Evolutionary conservation across 2,113 vertebrate species (phyloP).

Genomic region (Entosphenus tridentatus): DNA sequence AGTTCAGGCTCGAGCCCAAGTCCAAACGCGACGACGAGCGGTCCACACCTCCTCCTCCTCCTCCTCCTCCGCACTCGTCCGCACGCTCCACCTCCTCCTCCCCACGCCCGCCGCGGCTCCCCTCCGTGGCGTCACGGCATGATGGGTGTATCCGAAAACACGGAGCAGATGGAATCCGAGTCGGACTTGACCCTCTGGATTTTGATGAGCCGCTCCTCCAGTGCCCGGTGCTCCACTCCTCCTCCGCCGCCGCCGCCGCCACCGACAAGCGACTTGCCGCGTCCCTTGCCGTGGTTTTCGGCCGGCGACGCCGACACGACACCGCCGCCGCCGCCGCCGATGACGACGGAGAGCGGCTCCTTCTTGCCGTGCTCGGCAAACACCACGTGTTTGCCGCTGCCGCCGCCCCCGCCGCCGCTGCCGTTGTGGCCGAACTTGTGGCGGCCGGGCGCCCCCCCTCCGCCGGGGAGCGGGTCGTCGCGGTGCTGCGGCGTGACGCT

Average conservation of each 20-base stretch:
- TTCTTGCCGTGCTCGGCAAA: slow-evolving; percentile 40
- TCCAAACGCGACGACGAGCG: too few relatives aligned
- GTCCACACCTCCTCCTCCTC: too few relatives aligned
- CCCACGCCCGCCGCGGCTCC: too few relatives aligned
- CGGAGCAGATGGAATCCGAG: slow-evolving; percentile 73
- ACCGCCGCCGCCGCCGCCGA: slow-evolving; percentile 37
- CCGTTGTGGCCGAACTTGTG: slow-evolving; percentile 34
- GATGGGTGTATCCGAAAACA: slow-evolving; percentile 91
- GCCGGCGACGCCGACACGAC: slow-evolving; percentile 25
- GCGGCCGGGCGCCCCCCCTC: background rate
- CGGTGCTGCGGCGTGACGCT: slow-evolving; percentile 38
- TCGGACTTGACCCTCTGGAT: slow-evolving; percentile 65
- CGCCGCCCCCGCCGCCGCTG: slow-evolving; percentile 21
- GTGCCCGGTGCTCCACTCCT: slow-evolving; percentile 16
- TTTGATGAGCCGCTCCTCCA: slow-evolving; percentile 18
- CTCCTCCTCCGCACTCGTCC: too few relatives aligned
- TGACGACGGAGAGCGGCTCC: slow-evolving; percentile 52
- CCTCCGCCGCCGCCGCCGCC: slow-evolving; percentile 28
- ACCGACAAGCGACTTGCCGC: slow-evolving; percentile 69
- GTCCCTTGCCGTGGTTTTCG: slow-evolving; percentile 11
- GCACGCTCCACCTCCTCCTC: too few relatives aligned
- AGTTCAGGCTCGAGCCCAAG: too few relatives aligned
- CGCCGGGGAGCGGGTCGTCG: background rate
- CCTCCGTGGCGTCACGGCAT: slow-evolving; percentile 37
- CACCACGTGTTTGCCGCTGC: slow-evolving; percentile 32